Conservation (phyloP, 2,888 invertebrate genomes). For the Apotomis betuletana region DNA sequence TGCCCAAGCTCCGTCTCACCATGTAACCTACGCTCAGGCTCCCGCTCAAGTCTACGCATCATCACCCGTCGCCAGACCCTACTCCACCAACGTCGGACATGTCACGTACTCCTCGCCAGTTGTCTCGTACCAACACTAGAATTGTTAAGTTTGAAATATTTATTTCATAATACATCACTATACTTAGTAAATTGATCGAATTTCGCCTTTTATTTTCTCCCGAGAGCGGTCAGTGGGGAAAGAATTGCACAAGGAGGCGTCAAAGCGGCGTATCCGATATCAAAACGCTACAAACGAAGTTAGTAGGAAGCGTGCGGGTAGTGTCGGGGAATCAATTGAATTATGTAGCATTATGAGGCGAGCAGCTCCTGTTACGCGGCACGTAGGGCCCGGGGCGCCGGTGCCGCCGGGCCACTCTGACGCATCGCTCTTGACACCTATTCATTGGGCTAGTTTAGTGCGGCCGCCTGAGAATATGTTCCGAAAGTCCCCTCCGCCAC, state of each 20-base stretch:
- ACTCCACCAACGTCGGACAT: constrained; percentile 55
- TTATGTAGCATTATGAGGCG: constrained; percentile 80
- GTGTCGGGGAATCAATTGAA: constrained; percentile 83
- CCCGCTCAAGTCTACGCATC: constrained; percentile 45
- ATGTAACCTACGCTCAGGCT: constrained; percentile 40
- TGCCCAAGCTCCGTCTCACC: constrained; percentile 40
- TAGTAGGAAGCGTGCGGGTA: constrained; percentile 80
- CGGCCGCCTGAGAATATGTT: constrained; percentile 47
- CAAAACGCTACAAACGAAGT: constrained; percentile 82
- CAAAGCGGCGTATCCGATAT: constrained; percentile 81
- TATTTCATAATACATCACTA: constrained; percentile 63
- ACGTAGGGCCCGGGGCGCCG: constrained; percentile 62
- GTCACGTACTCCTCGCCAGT: constrained; percentile 69
- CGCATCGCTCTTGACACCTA: constrained; percentile 79
- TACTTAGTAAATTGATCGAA: constrained; percentile 53
- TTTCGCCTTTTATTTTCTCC: constrained; percentile 59
- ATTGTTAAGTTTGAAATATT: constrained; percentile 54
- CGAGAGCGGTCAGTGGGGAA: constrained; percentile 58
- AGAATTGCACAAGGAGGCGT: constrained; percentile 75
- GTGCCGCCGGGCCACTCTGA: constrained; percentile 61
- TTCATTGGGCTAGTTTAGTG: constrained; percentile 73
- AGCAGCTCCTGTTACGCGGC: constrained; percentile 76
- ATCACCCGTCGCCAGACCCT: constrained; percentile 48
- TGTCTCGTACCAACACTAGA: constrained; percentile 74
- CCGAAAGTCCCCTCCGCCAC: constrained; percentile 48